A percentile compares a stretch with the other conserved stretches of the same genome.
Conservation (phyloP, 2,888 invertebrate genomes). For the Pseudolycoriella hygida region DNA sequence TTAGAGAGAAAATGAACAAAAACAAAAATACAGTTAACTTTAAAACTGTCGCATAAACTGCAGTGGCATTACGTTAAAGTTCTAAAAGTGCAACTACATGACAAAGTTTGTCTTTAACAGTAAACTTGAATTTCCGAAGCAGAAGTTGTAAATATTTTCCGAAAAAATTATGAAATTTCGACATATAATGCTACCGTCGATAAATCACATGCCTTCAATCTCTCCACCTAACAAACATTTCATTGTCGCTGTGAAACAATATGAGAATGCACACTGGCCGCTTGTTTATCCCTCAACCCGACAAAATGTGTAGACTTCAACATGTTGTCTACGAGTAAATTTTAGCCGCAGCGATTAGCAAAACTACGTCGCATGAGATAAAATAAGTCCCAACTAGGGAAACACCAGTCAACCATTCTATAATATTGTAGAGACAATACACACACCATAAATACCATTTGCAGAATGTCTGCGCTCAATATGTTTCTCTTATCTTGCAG, state of each 20-base stretch:
- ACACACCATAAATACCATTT: not conserved
- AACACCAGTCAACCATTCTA: not conserved
- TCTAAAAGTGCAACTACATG: too few relatives aligned
- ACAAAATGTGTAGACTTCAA: not conserved
- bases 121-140: too few relatives aligned
- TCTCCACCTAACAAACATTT: not conserved
- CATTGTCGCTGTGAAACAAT: too few relatives aligned
- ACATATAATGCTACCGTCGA: not conserved
- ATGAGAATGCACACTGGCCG: too few relatives aligned
- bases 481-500: not conserved
- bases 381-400: not conserved
- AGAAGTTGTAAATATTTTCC: too few relatives aligned
- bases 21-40: too few relatives aligned
- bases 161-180: not conserved
- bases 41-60: too few relatives aligned
- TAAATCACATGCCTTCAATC: not conserved
- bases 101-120: too few relatives aligned
- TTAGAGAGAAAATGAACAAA: too few relatives aligned
- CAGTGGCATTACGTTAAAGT: too few relatives aligned
- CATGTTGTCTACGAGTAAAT: constrained; percentile 1
- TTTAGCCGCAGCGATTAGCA: constrained; percentile 1
- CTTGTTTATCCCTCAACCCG: too few relatives aligned
- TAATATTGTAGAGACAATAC: too few relatives aligned
- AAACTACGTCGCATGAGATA: not conserved
- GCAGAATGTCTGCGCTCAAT: not conserved